A percentile compares a stretch with the other conserved stretches of the same genome.
Evolutionary conservation across 1,140 invertebrate genomes (phyloP).

Genomic region (Nasonia vitripennis): DNA sequence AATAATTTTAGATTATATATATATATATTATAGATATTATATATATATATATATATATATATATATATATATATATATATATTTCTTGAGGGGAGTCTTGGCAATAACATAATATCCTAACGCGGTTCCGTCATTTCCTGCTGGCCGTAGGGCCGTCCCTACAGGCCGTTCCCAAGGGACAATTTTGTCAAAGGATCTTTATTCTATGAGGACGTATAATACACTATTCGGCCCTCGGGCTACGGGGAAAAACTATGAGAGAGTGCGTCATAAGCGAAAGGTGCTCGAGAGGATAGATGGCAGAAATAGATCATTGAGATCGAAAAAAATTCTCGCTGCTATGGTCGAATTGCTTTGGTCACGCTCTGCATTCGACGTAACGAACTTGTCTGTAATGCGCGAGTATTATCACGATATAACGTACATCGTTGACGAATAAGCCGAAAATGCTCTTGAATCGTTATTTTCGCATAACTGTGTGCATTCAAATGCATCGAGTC

Average conservation of each 20-base stretch:
- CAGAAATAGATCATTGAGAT: slow-evolving; percentile 44
- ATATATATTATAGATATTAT: no score
- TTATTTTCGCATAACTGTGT: no score
- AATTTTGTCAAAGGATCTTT: slow-evolving; percentile 76
- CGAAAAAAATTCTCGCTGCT: slow-evolving; percentile 37
- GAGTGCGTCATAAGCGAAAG: slow-evolving; percentile 38
- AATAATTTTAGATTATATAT: no score
- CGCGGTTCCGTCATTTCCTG: slow-evolving; percentile 74
- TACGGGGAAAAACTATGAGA: slow-evolving; percentile 64
- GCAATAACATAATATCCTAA: slow-evolving; percentile 74
- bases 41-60: no score
- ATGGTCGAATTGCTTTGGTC: slow-evolving; percentile 17
- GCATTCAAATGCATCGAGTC: no score
- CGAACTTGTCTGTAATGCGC: background rate
- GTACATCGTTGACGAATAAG: no score
- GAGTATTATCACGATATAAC: no score
- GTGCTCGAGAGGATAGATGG: slow-evolving; percentile 19
- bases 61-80: no score
- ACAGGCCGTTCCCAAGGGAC: slow-evolving; percentile 69
- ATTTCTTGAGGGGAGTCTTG: slow-evolving; percentile 65
- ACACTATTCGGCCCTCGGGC: slow-evolving; percentile 67
- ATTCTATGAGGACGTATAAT: slow-evolving; percentile 73
- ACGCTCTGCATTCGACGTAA: background rate
- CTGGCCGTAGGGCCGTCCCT: slow-evolving; percentile 69
- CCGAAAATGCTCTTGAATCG: no score